Base-by-base conservation (phyloP, 2,888 invertebrate species). In the Aleiodes testaceus region DNA sequence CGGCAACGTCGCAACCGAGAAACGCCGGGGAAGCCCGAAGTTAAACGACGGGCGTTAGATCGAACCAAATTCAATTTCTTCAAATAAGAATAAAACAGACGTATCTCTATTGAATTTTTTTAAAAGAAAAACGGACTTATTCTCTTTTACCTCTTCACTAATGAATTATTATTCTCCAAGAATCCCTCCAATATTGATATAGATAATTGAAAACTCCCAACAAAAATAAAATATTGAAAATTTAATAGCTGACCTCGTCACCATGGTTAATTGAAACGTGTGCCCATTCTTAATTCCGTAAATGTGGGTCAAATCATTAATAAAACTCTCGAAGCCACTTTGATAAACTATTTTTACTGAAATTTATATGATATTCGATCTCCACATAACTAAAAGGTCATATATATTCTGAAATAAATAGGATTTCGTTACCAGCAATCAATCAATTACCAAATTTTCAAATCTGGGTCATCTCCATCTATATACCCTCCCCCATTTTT, bases 361-460 rank as follows among this genome's bases (percentile, higher is more conserved):
- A 26, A 30, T 16, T 22, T 7, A 9, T 9, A 12, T 12, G 30
- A 30, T 55, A 16, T n/a, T 6, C 36, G 14, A 22, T 52, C 2
- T 26, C 5, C 26, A 26, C 9, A 52, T 18, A n/a, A 36, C 55
- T 26, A 55, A 55, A 55, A 55, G 53, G 53, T 53, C 53, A 52
- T 52, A 22, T 52, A 52, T 52, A 11, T 26, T n/a, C 14, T 5
- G 55, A n/a, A 55, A 55, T 55, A 36, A 36, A 55, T 55, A 55
- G 55, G n/a, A 52, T 55, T 55, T 55, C 14, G 30, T n/a, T 30
- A 47, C 16, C 36, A n/a, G 50, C 66, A 42, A 67, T 67, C 66
- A 67, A 67, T 67, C 66, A 67, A 67, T 67, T 67, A 53, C 53
- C 53, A 67, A 67, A 67, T 67, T 45, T 67, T 67, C 66, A 53